phyloP scores from a whole-genome alignment of 37 sponge, comb jelly and placozoan species.

The Lycopodina hypogea region DNA sequence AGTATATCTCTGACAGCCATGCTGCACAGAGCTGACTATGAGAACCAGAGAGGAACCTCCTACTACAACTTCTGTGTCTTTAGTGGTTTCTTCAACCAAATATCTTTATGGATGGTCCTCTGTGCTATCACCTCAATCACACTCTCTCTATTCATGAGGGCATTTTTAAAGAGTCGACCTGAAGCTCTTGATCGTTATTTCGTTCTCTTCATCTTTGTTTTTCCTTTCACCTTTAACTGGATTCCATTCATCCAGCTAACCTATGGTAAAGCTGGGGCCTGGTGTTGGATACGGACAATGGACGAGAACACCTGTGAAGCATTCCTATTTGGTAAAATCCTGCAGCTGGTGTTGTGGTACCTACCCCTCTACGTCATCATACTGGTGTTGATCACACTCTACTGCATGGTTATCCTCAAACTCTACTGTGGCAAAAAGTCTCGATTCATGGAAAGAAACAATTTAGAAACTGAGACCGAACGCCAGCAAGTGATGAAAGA shows the following conservation, averaged over 20 bases:
- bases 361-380: slow-evolving; percentile 38
- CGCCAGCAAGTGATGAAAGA: slow-evolving; percentile 27
- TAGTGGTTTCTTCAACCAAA: slow-evolving; percentile 23
- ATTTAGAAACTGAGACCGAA: neutral
- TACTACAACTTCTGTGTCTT: slow-evolving; percentile 20
- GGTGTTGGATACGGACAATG: slow-evolving; percentile 65
- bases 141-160: slow-evolving; percentile 18
- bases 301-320: slow-evolving; percentile 3
- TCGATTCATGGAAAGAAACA: neutral
- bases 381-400: slow-evolving; percentile 6
- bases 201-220: slow-evolving; percentile 27
- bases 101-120: neutral
- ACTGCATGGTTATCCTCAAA: slow-evolving; percentile 2
- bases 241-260: slow-evolving; percentile 53
- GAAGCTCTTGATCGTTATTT: slow-evolving; percentile 20
- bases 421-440: neutral
- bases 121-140: slow-evolving; percentile 15
- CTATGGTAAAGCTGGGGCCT: slow-evolving; percentile 58
- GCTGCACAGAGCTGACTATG: slow-evolving; percentile 3
- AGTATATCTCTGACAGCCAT: slow-evolving; percentile 22
- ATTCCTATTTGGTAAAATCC: slow-evolving; percentile 10
- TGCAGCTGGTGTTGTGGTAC: slow-evolving; percentile 38
- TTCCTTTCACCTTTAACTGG: slow-evolving; percentile 47
- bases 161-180: neutral
- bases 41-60: neutral